phyloP scores from a whole-genome alignment of 2,797 vertebrate genomes.

The Simalia tracyae region DNA sequence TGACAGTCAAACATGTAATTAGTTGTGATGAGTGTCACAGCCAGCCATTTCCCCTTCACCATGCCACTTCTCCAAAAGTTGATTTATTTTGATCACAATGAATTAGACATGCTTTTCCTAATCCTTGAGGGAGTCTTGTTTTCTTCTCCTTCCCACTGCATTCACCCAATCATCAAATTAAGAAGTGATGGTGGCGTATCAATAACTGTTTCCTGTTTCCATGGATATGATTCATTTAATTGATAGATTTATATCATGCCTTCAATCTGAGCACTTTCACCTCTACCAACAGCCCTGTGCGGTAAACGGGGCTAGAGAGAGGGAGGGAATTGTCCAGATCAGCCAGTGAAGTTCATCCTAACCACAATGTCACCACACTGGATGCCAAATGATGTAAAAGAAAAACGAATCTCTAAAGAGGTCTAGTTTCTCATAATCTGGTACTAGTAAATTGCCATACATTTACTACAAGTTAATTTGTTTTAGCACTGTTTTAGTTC shows the following conservation, averaged over 20 bases:
- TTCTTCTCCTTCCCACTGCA: neutral
- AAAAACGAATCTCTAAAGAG: too few relatives aligned
- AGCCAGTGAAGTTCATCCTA: neutral
- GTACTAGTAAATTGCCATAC: neutral
- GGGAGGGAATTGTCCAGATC: neutral
- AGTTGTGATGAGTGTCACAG: slow-evolving; percentile 41
- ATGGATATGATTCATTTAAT: neutral
- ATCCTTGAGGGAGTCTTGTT: neutral
- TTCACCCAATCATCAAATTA: neutral
- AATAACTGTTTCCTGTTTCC: neutral
- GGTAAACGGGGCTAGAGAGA: neutral
- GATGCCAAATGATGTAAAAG: neutral
- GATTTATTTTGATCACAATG: slow-evolving; percentile 39
- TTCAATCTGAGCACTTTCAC: neutral
- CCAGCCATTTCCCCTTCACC: slow-evolving; percentile 19
- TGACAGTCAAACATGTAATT: slow-evolving; percentile 58
- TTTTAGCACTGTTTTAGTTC: too few relatives aligned
- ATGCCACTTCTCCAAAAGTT: slow-evolving; percentile 42
- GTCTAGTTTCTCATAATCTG: neutral
- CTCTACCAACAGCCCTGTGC: neutral
- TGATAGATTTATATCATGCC: neutral
- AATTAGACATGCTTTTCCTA: neutral
- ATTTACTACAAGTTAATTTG: neutral
- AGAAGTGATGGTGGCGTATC: neutral
- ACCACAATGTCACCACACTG: too few relatives aligned